phyloP scores from a whole-genome alignment of 1,140 invertebrate genomes.

The Hycleus phaleratus region DNA sequence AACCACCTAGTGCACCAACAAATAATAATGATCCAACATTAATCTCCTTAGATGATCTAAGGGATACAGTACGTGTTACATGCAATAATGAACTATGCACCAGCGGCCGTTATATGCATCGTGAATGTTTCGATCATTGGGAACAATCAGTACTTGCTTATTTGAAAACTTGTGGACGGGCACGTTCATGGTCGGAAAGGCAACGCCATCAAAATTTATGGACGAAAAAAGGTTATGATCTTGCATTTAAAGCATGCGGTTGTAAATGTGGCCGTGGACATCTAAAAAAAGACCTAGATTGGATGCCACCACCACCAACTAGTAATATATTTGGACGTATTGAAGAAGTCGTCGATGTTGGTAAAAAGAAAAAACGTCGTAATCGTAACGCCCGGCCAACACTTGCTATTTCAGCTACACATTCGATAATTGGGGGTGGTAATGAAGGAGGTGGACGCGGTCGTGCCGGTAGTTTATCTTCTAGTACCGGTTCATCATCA shows the following conservation, averaged over 20 bases:
- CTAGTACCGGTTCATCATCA: constrained; percentile 57
- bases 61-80: constrained; percentile 76
- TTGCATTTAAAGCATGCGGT: constrained; percentile 83
- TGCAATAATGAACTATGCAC: constrained; percentile 92
- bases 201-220: constrained; percentile 91
- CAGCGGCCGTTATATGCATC: constrained; percentile 87
- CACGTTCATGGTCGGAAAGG: constrained; percentile 87
- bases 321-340: constrained; percentile 39
- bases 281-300: constrained; percentile 89
- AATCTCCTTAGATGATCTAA: constrained; percentile 65
- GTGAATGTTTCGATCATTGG: constrained; percentile 90
- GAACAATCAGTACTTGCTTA: constrained; percentile 81
- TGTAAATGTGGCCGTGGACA: constrained; percentile 85
- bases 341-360: constrained; percentile 41
- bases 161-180: constrained; percentile 80
- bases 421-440: constrained; percentile 35
- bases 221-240: constrained; percentile 95
- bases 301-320: constrained; percentile 60
- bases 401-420: constrained; percentile 45
- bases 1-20: constrained; percentile 11
- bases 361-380: constrained; percentile 60
- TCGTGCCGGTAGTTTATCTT: constrained; percentile 59
- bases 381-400: constrained; percentile 55
- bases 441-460: constrained; percentile 38
- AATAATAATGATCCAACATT: constrained; percentile 45